phyloP scores from a whole-genome alignment of 2,113 vertebrate species.

The Siniperca chuatsi region DNA sequence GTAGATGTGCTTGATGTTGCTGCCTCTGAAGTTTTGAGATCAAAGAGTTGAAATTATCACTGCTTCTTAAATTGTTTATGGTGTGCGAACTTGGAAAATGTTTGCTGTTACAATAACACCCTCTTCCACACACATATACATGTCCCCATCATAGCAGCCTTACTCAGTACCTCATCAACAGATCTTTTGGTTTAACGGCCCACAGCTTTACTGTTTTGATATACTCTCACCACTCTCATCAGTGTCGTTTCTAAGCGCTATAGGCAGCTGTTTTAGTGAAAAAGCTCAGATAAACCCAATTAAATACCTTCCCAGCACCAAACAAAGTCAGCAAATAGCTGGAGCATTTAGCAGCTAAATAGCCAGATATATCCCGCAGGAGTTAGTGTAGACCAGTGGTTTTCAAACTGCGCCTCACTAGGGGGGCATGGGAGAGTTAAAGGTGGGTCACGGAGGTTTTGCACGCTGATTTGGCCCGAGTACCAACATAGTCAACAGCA shows the following conservation, averaged over 20 bases:
- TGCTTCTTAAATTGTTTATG: not conserved
- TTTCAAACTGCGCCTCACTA: too few relatives aligned
- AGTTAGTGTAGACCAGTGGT: too few relatives aligned
- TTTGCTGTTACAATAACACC: not conserved
- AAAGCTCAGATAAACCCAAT: not conserved
- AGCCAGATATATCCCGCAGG: too few relatives aligned
- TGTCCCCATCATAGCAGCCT: not conserved
- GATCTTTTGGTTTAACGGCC: not conserved
- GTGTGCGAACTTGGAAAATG: not conserved
- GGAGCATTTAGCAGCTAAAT: too few relatives aligned
- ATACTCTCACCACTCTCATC: not conserved
- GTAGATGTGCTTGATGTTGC: not conserved
- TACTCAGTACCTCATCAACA: not conserved
- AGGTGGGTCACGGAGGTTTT: too few relatives aligned
- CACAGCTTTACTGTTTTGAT: not conserved
- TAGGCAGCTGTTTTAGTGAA: not conserved
- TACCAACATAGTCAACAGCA: too few relatives aligned
- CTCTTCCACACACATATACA: not conserved
- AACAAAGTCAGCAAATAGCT: not conserved
- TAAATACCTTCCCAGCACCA: not conserved
- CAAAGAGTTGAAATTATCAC: slow-evolving; percentile 19
- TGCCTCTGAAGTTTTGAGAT: slow-evolving; percentile 11
- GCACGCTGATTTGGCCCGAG: too few relatives aligned
- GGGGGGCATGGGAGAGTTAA: too few relatives aligned
- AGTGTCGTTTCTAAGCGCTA: not conserved